Evolutionary conservation across 2,797 vertebrate species (phyloP).

Genomic region (Choloepus didactylus): DNA sequence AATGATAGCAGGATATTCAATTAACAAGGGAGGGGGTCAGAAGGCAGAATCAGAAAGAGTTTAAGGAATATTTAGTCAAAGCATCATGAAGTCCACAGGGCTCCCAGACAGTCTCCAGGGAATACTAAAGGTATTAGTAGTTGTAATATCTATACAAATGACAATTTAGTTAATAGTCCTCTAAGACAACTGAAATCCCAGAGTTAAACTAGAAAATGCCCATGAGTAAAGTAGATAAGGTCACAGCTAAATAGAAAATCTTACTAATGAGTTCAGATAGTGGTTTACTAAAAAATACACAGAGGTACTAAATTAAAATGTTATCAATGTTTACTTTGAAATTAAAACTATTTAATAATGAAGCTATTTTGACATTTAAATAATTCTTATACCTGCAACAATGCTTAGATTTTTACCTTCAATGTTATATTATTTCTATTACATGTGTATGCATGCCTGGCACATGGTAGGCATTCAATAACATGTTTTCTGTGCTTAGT

Average conservation of each 20-base stretch:
- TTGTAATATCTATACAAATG: background rate
- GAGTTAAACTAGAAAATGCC: conserved; percentile 24
- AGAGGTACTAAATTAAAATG: background rate
- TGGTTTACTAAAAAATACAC: background rate
- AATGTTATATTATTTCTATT: background rate
- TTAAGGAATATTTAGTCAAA: conserved; percentile 38
- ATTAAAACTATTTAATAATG: background rate
- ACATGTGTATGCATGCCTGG: background rate
- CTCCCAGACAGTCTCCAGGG: background rate
- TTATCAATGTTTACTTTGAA: background rate
- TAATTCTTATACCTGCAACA: background rate
- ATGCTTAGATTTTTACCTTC: background rate
- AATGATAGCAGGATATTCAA: background rate
- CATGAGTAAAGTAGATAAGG: background rate
- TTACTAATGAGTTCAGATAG: background rate
- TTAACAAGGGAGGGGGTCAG: background rate
- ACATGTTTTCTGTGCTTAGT: background rate
- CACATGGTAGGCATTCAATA: background rate
- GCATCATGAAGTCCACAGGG: background rate
- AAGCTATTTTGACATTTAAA: background rate
- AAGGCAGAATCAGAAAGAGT: background rate
- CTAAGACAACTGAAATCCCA: conserved; percentile 17
- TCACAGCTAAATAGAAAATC: background rate
- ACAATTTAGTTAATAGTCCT: conserved; percentile 2
- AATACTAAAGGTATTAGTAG: background rate